phyloP scores from a whole-genome alignment of 1,140 invertebrate species.

The Caenorhabditis latens region DNA sequence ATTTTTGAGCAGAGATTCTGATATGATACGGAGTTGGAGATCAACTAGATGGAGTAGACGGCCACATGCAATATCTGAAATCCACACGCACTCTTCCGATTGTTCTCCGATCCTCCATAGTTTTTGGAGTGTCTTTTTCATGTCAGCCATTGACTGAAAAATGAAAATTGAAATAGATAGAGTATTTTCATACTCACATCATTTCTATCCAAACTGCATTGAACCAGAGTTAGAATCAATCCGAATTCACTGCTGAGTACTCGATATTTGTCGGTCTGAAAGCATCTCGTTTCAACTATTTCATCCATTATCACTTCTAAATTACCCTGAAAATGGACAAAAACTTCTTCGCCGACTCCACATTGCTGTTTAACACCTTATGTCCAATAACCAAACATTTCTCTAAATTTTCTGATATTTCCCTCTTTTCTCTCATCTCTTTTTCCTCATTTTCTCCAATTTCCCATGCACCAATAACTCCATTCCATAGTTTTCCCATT shows the following conservation, averaged over 20 bases:
- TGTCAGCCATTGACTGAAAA: slow-evolving; percentile 1
- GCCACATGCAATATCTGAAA: slow-evolving; percentile 44
- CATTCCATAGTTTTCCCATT: not conserved
- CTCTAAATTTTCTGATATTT: slow-evolving; percentile 18
- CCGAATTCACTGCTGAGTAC: slow-evolving; percentile 16
- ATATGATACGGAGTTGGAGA: slow-evolving; percentile 14
- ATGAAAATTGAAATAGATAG: not conserved
- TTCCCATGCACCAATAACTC: slow-evolving; percentile 31
- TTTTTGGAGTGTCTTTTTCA: slow-evolving; percentile 36
- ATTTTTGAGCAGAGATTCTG: not conserved
- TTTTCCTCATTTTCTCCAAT: not conserved
- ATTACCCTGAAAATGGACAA: not conserved
- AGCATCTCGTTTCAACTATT: not conserved
- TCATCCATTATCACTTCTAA: no score
- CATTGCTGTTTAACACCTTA: not conserved
- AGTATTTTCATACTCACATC: not conserved
- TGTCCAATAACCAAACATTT: not conserved
- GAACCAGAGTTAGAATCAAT: not conserved
- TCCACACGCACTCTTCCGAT: slow-evolving; percentile 41
- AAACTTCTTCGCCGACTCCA: slow-evolving; percentile 12
- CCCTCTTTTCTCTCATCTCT: not conserved
- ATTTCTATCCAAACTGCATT: slow-evolving; percentile 33
- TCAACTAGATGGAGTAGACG: not conserved
- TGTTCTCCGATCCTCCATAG: slow-evolving; percentile 57
- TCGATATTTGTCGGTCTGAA: slow-evolving; percentile 29